A percentile compares a stretch with the other conserved stretches of the same genome.
phyloP scores from a whole-genome alignment of 2,888 invertebrate genomes.

The Cantharis rustica region DNA sequence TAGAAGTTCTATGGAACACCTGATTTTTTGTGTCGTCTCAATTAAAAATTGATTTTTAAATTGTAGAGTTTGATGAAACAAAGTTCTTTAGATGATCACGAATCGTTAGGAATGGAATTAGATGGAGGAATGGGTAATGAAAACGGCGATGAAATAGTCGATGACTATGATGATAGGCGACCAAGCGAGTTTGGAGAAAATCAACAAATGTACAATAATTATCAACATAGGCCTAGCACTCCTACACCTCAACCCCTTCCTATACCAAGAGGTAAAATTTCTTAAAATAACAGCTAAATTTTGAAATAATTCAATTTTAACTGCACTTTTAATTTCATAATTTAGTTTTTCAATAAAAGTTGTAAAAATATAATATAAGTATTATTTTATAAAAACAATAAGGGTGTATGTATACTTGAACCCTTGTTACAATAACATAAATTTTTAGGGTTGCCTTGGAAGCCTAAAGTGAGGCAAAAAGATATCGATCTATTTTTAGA shows the following conservation, averaged over 20 bases:
- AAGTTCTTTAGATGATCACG: conserved; percentile 84
- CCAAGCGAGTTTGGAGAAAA: conserved; percentile 56
- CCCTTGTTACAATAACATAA: not conserved
- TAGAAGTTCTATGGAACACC: not conserved
- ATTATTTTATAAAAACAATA: too few relatives aligned
- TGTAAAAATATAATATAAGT: too few relatives aligned
- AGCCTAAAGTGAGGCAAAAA: conserved; percentile 92
- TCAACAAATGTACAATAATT: conserved; percentile 47
- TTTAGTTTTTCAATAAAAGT: too few relatives aligned
- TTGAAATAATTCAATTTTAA: too few relatives aligned
- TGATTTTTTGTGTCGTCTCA: not conserved
- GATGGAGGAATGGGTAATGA: conserved; percentile 67
- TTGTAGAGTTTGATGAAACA: conserved; percentile 84
- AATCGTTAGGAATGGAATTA: conserved; percentile 74
- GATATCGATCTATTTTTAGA: conserved; percentile 94
- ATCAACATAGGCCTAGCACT: conserved; percentile 46
- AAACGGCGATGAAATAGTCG: conserved; percentile 62
- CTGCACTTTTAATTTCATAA: too few relatives aligned
- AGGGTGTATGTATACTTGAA: not conserved
- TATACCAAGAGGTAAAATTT: conserved; percentile 32
- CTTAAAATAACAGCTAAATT: too few relatives aligned
- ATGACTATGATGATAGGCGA: conserved; percentile 60
- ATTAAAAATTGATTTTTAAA: conserved; percentile 35
- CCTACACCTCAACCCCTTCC: conserved; percentile 48
- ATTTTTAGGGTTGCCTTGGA: conserved; percentile 81